A percentile compares a stretch with the other conserved stretches of the same genome.
Evolutionary conservation across 2,113 vertebrate species (phyloP).

Genomic region (Alouatta palliata): DNA sequence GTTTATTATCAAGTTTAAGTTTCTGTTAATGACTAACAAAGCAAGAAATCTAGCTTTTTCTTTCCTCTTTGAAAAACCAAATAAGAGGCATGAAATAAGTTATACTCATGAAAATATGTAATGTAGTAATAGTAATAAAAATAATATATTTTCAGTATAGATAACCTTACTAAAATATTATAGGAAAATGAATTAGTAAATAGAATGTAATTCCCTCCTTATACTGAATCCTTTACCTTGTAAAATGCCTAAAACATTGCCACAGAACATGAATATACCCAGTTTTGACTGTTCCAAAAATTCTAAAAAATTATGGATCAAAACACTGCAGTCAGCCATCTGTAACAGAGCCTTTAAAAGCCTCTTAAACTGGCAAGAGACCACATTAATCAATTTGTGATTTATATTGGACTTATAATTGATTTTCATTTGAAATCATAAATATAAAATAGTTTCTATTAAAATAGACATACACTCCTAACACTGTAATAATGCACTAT

Average conservation of each 20-base stretch:
- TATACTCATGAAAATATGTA: constrained; percentile 26
- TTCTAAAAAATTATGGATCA: constrained; percentile 39
- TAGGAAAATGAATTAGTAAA: neutral
- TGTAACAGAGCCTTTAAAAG: constrained; percentile 68
- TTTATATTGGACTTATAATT: constrained; percentile 56
- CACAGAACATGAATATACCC: constrained; percentile 57
- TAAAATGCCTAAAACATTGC: constrained; percentile 41
- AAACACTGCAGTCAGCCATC: constrained; percentile 59
- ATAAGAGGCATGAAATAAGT: neutral
- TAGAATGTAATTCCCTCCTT: neutral
- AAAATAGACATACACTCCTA: neutral
- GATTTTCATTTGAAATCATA: constrained; percentile 68
- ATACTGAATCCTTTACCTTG: constrained; percentile 49
- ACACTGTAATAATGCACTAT: neutral
- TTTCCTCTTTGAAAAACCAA: constrained; percentile 46
- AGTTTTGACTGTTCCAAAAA: constrained; percentile 70
- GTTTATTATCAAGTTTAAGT: constrained; percentile 50
- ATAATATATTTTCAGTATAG: neutral
- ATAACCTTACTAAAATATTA: neutral
- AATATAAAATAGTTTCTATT: constrained; percentile 52
- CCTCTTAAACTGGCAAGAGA: constrained; percentile 35
- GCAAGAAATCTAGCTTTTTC: neutral
- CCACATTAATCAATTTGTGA: constrained; percentile 62
- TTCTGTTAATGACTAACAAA: constrained; percentile 14
- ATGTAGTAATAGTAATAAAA: constrained; percentile 29